phyloP scores from a whole-genome alignment of 2,888 invertebrate genomes.

The Mythimna impura region DNA sequence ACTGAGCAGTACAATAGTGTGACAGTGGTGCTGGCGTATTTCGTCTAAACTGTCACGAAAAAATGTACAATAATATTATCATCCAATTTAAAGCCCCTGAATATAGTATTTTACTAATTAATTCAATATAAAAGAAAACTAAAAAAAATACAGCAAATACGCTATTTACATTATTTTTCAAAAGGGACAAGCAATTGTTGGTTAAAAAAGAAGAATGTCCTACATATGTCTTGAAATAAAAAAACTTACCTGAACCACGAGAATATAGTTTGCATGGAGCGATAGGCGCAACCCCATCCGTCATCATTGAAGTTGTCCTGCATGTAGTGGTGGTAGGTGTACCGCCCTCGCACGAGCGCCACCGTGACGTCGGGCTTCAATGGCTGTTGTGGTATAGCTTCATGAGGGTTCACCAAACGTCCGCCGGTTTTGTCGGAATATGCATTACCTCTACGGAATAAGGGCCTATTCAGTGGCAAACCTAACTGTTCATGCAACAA shows the following conservation, averaged over 20 bases:
- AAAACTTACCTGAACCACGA: constrained; percentile 96
- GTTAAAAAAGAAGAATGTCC: no score
- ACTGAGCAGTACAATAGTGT: no score
- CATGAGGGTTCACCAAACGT: constrained; percentile 94
- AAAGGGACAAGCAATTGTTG: no score
- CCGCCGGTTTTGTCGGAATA: constrained; percentile 89
- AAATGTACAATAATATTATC: no score
- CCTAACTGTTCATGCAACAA: constrained; percentile 93
- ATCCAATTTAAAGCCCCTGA: no score
- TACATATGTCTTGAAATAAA: neutral
- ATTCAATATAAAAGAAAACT: no score
- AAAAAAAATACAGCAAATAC: no score
- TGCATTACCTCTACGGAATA: constrained; percentile 94
- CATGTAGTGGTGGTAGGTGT: constrained; percentile 99
- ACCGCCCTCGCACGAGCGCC: constrained; percentile 94
- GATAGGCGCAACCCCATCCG: constrained; percentile 99
- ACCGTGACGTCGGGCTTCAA: constrained; percentile 73
- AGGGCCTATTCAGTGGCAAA: constrained; percentile 92
- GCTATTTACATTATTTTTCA: no score
- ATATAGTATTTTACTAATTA: no score
- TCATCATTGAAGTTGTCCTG: constrained; percentile 98
- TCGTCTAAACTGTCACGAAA: no score
- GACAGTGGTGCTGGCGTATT: no score
- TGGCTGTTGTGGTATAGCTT: constrained; percentile 87
- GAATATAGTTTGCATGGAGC: constrained; percentile 98